Evolutionary conservation across 2,113 vertebrate species (phyloP), one percentile per base, ranked within the genome.

Genomic region (Morphnarchus princeps): DNA sequence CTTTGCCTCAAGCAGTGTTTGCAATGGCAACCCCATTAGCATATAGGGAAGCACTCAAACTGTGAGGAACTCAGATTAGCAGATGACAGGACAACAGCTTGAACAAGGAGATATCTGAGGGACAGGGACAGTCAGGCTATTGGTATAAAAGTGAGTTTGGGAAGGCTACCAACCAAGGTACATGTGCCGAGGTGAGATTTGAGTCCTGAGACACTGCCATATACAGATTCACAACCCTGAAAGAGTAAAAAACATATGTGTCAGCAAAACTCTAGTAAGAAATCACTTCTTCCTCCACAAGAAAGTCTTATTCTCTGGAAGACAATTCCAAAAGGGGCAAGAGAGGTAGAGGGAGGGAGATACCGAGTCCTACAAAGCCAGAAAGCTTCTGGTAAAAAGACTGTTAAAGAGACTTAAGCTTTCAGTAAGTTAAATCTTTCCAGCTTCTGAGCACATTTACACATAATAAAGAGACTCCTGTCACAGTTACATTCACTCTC

Each of bases 131-230:
- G 54, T 29, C 25, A 22, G 18, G 20, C 36, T 92, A n/a, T 3
- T 38, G 36, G 16, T 50, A 45, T 10, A 34, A 92, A 82, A 82
- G 40, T 25, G 69, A 84, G 36, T 52, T 91, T 22, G 89, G 52
- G 89, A 97, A 87, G 57, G 55, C 73, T 97, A 97, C 97, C 55
- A 97, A 99, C 99, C 98, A 98, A 97, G 34, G 98, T 99, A 92
- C 99, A 99, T 2, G 99, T 99, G 86, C 99, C 99, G 17, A 99
- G 98, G 94, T 99, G 99, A 97, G 99, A 98, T 86, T 99, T 99
- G 65, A 99, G 98, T 93, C 99, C 99, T 9, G 99, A 99, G 76
- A 99, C 98, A 43, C 99, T 99, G 95, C 99, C 98, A 93, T 99
- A 99, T 61, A 98, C 98, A 95, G 98, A 98, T 83, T 98, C 97